These are phyloP conservation scores for Crenichthys baileyi DNA, from an alignment of 2,797 vertebrate species.

Conservation along the genomic window DNA sequence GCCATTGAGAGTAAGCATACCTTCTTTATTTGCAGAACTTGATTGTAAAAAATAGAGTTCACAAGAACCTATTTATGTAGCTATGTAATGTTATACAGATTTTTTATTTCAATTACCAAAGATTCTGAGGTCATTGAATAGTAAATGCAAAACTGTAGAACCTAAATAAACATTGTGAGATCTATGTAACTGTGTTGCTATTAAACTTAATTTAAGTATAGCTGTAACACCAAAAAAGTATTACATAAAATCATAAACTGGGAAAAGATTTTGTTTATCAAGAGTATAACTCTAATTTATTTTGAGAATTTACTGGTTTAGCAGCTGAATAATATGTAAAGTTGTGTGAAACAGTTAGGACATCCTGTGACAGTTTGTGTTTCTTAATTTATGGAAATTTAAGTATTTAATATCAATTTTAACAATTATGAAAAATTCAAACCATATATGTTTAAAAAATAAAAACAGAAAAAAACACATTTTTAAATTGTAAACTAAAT, in stretches of 20 bases:
- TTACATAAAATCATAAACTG: not conserved
- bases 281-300: not conserved
- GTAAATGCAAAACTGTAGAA: not conserved
- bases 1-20: not conserved
- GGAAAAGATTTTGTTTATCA: not conserved
- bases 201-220: not conserved
- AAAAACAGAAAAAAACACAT: no score
- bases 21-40: not conserved
- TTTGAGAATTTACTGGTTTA: not conserved
- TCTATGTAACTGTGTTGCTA: not conserved
- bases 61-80: not conserved
- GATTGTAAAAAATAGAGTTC: not conserved
- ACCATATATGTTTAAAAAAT: no score
- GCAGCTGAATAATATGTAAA: not conserved
- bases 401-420: not conserved
- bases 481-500: no score
- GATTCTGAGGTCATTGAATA: not conserved
- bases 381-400: not conserved
- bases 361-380: not conserved
- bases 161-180: not conserved
- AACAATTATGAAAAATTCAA: no score
- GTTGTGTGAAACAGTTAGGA: not conserved
- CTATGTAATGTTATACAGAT: not conserved
- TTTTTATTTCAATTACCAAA: not conserved
- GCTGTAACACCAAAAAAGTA: not conserved